Base-by-base conservation (phyloP, 2,888 invertebrate genomes). In the Pilophorus perplexus region DNA sequence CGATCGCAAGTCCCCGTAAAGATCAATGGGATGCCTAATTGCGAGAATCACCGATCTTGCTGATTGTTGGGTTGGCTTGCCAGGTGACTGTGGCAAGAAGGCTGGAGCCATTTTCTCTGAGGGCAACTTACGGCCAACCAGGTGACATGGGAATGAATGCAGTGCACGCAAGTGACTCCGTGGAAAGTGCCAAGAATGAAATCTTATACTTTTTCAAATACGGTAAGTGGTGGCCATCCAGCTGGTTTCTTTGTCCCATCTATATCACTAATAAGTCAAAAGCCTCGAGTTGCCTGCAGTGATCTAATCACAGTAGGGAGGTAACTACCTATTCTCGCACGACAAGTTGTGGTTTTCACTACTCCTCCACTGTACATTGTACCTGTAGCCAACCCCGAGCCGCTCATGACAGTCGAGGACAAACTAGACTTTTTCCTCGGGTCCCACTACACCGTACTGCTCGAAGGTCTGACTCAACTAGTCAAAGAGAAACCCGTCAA, bases 121-220 rank as follows among this genome's bases (percentile, higher is more conserved):
- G 90, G 73, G 87, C 87, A 2, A 81, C 83, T 71, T 92, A 86
- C 77, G 92, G 91, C 0, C 81, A 83, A 8, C 82, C 79, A 57
- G 74, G 74, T 3, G 82, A 83, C 10, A 83, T 86, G 72, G 82
- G 84, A 67, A 82, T 83, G 68, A 90, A 93, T 75, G 88, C 83
- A 0, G 76, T 93, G 0, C 93, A 95, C 76, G 92, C 90, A 6
- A 93, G 93, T 70, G 84, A 83, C 69, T 82, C 81, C 73, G 77
- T 80, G 14, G 77, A 80, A 0, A 83, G 84, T 50, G 87, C 92
- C 0, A 81, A 85, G 57, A 80, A 85, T 69, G 94, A 95, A 78
- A 90, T 93, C 72, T 84, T 87, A 75, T 94, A 90, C 77, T 93
- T 95, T 77, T 94, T 90, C 78, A 91, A 93, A 1, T 82, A 85